Conservation (phyloP, 1,140 invertebrate genomes). For the honey bee (Apis mellifera) region DNA sequence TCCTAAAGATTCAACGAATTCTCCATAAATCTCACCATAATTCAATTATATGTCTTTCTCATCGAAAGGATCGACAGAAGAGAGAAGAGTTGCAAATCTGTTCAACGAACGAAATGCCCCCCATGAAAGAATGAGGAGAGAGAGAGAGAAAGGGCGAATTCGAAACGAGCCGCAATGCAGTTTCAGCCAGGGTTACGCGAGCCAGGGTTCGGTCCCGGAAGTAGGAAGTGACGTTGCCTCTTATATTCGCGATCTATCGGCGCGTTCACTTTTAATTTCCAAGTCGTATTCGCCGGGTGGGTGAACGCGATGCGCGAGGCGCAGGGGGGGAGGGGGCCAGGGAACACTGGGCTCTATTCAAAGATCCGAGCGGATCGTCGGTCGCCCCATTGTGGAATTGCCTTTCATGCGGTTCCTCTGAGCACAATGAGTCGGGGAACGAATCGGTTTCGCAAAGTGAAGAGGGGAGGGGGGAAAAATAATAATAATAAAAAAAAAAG, state of each 20-base stretch:
- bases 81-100: background rate
- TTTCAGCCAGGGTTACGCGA: background rate
- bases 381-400: constrained; percentile 60
- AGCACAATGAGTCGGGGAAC: constrained; percentile 8
- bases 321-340: background rate
- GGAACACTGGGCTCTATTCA: constrained; percentile 15
- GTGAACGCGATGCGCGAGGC: constrained; percentile 1
- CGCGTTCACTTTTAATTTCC: constrained; percentile 13
- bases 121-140: background rate
- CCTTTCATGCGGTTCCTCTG: constrained; percentile 61
- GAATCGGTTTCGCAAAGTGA: constrained; percentile 13
- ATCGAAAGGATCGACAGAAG: no score
- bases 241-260: constrained; percentile 20
- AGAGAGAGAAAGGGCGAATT: background rate
- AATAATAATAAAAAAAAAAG: background rate
- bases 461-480: background rate
- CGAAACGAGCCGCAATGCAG: constrained; percentile 14
- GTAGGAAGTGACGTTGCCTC: constrained; percentile 17
- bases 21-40: no score
- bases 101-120: background rate
- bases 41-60: no score
- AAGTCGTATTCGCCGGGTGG: constrained; percentile 5
- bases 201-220: background rate
- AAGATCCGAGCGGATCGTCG: constrained; percentile 21
- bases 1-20: no score